Base-by-base conservation (phyloP, 2,888 invertebrate genomes). In the Theretra japonica region DNA sequence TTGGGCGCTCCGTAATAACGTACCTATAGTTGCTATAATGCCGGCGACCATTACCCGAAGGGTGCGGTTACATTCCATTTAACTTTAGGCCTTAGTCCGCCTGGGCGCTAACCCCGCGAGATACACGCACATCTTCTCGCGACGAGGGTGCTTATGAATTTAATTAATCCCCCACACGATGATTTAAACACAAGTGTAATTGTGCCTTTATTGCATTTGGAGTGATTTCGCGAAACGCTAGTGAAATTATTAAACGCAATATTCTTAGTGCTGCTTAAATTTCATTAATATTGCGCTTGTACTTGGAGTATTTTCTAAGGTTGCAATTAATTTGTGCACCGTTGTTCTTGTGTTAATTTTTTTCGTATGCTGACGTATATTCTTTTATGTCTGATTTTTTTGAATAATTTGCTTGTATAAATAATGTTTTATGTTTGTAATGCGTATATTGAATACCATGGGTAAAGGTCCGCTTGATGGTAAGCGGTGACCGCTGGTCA, bases 21-120 rank as follows among this genome's bases (percentile, higher is more conserved):
- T 62, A 65, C 33, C 41, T 65, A 56, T 57, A 65, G 53, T 65
- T 56, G 69, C 33, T 60, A 60, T 25, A 70, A 70, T 71, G 62
- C 62, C 33, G 25, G 70, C 58, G 70, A 68, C 72, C 72, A 68
- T 74, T 72, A 69, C n/a, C 70, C 69, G 25, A 50, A 68, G 72
- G 72, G 70, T 72, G 74, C 72, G 74, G 74, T 74, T 71, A 74
- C 69, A 72, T 74, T 74, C 74, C 74, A 74, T 74, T 74, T 74
- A 74, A 72, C 72, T 74, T 74, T 65, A 68, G 72, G 65, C 69
- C 68, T 60, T 56, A 53, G 70, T 69, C 56, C 71, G 71, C 71
- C 60, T 69, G 69, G 73, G 56, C 70, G 73, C 70, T 69, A 70
- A 70, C 71, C 68, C 69, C 70, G 57, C 72, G 72, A 71, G 70